These are phyloP conservation scores for Nesogale talazaci DNA, from an alignment of 2,113 vertebrate genomes.

Conservation along the genomic window DNA sequence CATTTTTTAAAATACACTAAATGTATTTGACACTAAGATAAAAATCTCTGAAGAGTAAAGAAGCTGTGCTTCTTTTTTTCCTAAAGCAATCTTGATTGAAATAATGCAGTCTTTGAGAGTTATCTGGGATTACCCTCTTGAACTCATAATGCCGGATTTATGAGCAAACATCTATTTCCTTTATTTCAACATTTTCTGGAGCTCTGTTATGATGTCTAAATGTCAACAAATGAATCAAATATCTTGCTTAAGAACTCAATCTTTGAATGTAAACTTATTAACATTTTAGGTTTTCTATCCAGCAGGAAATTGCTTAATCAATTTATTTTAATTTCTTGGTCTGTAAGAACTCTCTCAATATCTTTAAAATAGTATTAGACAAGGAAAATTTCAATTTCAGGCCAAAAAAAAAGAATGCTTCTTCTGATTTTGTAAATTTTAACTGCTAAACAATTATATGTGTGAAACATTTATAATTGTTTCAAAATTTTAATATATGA, in stretches of 20 bases:
- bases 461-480: background rate
- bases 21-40: background rate
- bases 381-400: conserved; percentile 79
- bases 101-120: background rate
- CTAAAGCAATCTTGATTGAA: background rate
- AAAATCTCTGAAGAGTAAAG: background rate
- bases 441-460: background rate
- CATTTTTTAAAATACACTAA: background rate
- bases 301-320: conserved; percentile 87
- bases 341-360: conserved; percentile 84
- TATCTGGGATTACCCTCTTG: background rate
- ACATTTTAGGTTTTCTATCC: conserved; percentile 81
- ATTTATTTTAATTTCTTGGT: conserved; percentile 85
- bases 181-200: conserved; percentile 12
- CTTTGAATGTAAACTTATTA: conserved; percentile 82
- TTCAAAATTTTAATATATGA: background rate
- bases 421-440: conserved; percentile 46
- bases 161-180: conserved; percentile 13
- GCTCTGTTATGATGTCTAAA: conserved; percentile 55
- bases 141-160: background rate
- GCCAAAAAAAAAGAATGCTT: background rate
- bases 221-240: conserved; percentile 81
- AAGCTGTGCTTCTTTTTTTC: background rate
- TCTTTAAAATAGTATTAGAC: conserved; percentile 84
- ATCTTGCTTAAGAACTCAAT: conserved; percentile 78